These are phyloP conservation scores for Caradrina kadenii DNA, from an alignment of 2,888 invertebrate species.

Conservation along the genomic window DNA sequence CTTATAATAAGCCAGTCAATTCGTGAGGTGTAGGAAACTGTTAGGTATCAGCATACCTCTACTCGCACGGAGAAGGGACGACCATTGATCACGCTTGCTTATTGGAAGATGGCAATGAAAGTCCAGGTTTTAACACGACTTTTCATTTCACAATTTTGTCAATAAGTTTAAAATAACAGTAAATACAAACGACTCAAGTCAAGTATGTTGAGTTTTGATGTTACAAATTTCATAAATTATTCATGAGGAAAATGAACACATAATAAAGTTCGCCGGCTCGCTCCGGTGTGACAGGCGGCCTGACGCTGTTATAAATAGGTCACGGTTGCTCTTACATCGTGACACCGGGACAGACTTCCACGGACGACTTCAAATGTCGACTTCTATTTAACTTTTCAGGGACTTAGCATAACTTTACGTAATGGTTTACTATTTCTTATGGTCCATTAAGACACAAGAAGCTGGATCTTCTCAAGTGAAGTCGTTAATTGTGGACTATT, in stretches of 20 bases:
- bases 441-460: no score
- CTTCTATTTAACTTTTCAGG: constrained; percentile 1
- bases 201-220: background rate
- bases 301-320: constrained; percentile 45
- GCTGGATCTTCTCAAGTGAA: no score
- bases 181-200: background rate
- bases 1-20: background rate
- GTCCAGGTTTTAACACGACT: background rate
- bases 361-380: constrained; percentile 12
- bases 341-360: constrained; percentile 31
- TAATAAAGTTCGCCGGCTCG: constrained; percentile 2
- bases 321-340: constrained; percentile 31
- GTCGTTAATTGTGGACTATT: no score
- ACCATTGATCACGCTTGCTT: no score
- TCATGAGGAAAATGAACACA: constrained; percentile 25
- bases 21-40: background rate
- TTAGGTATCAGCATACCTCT: background rate
- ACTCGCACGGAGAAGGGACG: background rate
- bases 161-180: background rate
- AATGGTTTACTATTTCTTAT: no score
- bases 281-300: constrained; percentile 39
- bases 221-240: constrained; percentile 41
- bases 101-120: background rate
- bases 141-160: background rate
- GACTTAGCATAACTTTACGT: background rate